Percentiles rank a stretch among this genome's conserved stretches.
phyloP scores from a whole-genome alignment of 2,113 vertebrate species.

The Clarias magur region DNA sequence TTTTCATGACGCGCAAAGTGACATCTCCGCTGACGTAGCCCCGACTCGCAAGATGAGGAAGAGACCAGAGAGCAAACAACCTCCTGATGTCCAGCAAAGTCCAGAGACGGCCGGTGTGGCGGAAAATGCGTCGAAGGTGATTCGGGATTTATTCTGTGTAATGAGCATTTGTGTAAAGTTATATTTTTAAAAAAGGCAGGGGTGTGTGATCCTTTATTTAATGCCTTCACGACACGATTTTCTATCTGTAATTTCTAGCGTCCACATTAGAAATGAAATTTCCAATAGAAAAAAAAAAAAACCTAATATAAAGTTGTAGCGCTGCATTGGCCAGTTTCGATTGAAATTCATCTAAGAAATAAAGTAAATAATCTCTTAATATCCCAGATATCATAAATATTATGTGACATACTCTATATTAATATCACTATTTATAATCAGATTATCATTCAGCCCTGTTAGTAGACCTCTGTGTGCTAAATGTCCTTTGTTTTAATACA shows the following conservation, averaged over 20 bases:
- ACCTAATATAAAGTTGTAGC: background rate
- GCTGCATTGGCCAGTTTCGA: background rate
- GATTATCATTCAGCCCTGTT: background rate
- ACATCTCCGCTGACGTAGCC: slow-evolving; percentile 66
- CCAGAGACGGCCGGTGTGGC: slow-evolving; percentile 36
- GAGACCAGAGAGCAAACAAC: slow-evolving; percentile 78
- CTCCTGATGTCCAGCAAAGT: slow-evolving; percentile 45
- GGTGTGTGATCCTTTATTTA: background rate
- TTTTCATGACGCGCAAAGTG: slow-evolving; percentile 25
- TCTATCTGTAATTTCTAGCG: background rate
- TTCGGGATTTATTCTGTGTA: background rate
- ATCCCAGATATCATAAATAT: background rate
- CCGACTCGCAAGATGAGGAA: slow-evolving; percentile 78
- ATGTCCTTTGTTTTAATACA: background rate
- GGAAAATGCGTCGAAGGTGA: slow-evolving; percentile 56
- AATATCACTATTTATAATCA: background rate
- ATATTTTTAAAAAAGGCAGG: background rate
- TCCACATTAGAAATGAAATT: too few relatives aligned
- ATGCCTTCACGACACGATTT: background rate
- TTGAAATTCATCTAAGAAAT: background rate
- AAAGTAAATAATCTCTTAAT: background rate
- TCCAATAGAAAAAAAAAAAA: too few relatives aligned
- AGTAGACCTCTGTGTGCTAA: background rate
- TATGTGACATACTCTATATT: background rate
- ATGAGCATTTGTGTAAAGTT: background rate